Conservation (phyloP, 2,888 invertebrate genomes). For the Diploptera punctata region DNA sequence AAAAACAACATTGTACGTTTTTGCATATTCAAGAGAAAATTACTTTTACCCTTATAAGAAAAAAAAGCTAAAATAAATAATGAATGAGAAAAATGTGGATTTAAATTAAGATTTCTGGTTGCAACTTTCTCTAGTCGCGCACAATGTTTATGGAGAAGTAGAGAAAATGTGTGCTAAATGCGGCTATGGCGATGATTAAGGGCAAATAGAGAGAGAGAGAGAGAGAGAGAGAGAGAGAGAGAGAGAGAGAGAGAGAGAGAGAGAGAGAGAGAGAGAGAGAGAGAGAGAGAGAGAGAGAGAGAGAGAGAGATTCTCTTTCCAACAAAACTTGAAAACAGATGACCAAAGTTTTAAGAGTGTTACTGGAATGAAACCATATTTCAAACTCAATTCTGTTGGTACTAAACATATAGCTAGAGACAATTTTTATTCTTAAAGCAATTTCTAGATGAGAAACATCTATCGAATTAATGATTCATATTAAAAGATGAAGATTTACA, state of each 20-base stretch:
- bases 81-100: constrained; percentile 41
- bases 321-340: constrained; percentile 39
- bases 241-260: not conserved
- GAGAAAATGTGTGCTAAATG: constrained; percentile 37
- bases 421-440: too few species aligned
- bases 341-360: constrained; percentile 41
- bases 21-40: constrained; percentile 38
- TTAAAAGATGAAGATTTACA: too few species aligned
- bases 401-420: too few species aligned
- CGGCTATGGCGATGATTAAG: constrained; percentile 33
- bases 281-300: not conserved
- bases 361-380: constrained; percentile 41
- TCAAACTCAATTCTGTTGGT: constrained; percentile 33
- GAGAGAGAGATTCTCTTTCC: not conserved
- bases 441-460: too few species aligned
- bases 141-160: constrained; percentile 34
- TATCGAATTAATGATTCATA: too few species aligned
- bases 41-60: constrained; percentile 35
- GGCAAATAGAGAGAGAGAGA: too few species aligned
- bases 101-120: constrained; percentile 42
- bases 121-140: constrained; percentile 35
- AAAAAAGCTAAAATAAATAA: constrained; percentile 39
- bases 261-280: not conserved
- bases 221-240: not conserved
- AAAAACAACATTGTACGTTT: constrained; percentile 12